Base-by-base conservation (phyloP, 2,888 invertebrate genomes). In the Mechanitis mazaeus region DNA sequence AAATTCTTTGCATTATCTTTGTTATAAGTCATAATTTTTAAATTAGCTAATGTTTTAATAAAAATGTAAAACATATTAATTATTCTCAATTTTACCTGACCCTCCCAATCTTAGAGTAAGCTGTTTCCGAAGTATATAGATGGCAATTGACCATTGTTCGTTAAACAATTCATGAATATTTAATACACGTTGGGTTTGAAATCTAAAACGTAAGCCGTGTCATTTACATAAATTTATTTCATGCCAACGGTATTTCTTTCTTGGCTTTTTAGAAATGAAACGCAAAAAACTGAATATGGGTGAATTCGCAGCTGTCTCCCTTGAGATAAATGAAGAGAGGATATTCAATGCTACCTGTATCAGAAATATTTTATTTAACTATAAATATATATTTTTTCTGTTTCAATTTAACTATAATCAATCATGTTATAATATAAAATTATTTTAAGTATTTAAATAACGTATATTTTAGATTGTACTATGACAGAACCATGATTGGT, bases 181-280 rank as follows among this genome's bases (percentile, higher is more conserved):
- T 64, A 64, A 66, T 64, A 60, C 60, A 61, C 28, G 59, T 55
- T 33, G 55, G 61, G 55, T 55, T 50, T 58, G 53, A 50, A 63
- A 65, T 57, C 55, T 63, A 57, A 57, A 64, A 59, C 59, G 57
- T 60, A 65, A 54, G 54, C 54, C 46, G 45, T 50, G 50, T 55
- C 50, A 63, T 64, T 63, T 62, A 59, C 66, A 66, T 66, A 59
- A 64, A 61, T 65, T 61, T 63, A 54, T 61, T 46, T 53, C 47
- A 9, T 58, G 38, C 54, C 50, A 62, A 58, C 56, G 56, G 58
- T 58, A 66, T 58, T 62, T 57, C 53, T 54, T 56, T 38, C 53
- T 56, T 54, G 33, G 56, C 31, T 59, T 47, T 59, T 59, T 55
- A 33, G 3, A 35, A 46, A 47, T 55, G 59, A 60, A 57, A 61